Base-by-base conservation (phyloP, 1,140 invertebrate genomes). In the Nixonia krombeini region DNA sequence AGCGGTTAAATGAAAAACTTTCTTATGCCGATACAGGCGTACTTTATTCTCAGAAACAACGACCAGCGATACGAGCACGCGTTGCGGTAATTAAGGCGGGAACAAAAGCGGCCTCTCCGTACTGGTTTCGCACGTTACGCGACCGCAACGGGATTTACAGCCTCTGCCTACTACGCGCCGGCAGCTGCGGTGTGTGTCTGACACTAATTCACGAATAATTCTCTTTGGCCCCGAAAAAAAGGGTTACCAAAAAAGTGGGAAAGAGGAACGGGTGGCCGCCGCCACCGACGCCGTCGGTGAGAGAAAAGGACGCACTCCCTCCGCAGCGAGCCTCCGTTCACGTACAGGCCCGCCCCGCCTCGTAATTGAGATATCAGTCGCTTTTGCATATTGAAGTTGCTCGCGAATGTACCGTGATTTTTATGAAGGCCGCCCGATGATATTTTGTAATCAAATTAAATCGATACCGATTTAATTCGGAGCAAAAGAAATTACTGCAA, bases 31-130 rank as follows among this genome's bases (percentile, higher is more conserved):
- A 61, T 64, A 68, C 52, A 56, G 37, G 29, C 18, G 49, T 41
- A 35, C 56, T 61, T 67, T 68, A 64, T 68, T 65, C 67, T 47
- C 31, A 68, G 52, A 68, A 72, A 65, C 56, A 62, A 53, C 42
- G 56, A 13, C 13, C 38, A 47, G 52, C 50, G 61, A 68, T 66
- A 55, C 57, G 44, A 68, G 65, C 70, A 72, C 70, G 70, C 70
- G 70, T 56, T 72, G 37, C 40, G 47, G 65, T 68, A 68, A 72
- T 72, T 72, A 72, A 72, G 66, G 42, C 47, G 63, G 62, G 63
- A 71, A 71, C 69, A 71, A 71, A 71, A 71, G 68, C 53, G 42
- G 28, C 42, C 50, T 66, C 33, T 52, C 13, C 29, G 55, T 72
- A 67, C 63, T 63, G 50, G 58, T 64, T 67, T 67, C 55, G 59